Evolutionary conservation across 2,888 invertebrate species (phyloP), one percentile per base, ranked within the genome.

Genomic region (Apodemia mormo): DNA sequence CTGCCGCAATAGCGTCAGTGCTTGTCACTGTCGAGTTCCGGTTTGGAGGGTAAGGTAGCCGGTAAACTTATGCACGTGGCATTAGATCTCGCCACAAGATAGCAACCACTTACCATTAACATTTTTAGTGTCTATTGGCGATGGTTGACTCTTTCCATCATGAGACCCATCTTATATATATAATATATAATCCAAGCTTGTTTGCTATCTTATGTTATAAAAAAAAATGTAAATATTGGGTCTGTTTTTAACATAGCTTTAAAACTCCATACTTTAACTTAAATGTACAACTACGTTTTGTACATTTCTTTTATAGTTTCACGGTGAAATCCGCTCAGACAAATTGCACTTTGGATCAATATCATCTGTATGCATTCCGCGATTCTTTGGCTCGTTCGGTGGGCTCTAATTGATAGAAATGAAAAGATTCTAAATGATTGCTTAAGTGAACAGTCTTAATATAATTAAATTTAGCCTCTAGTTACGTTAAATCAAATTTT

Each of bases 351-450:
- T n/a, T 61, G 61, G 66, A 66, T 66, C 66, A 30, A 66, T 66
- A 66, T 45, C 66, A 66, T 66, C 66, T 66, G 66, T 66, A 66
- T 66, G 66, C 66, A 66, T 49, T 45, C 66, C 66, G 30, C 66
- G 66, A 45, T 33, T 29, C 66, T 29, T 30, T 49, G 45, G 29
- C 66, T 49, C 49, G 61, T 61, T 61, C 61, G 61, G 61, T 37
- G 61, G 37, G 33, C 66, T 49, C 66, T 66, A 66, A 66, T 66
- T 66, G 66, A 66, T 66, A 49, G 49, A 30, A 33, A 61, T 61
- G 61, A 66, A 66, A 66, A 66, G 66, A 49, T 66, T 66, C 49
- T 49, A 66, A 66, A 66, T 61, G 61, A 61, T 61, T 14, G 61
- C 14, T 61, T 58, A 33, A 61, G 37, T 61, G 33, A 61, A 61